Evolutionary conservation across 2,888 invertebrate species (phyloP), one percentile per base, ranked within the genome.

Genomic region (Tinea pellionella): DNA sequence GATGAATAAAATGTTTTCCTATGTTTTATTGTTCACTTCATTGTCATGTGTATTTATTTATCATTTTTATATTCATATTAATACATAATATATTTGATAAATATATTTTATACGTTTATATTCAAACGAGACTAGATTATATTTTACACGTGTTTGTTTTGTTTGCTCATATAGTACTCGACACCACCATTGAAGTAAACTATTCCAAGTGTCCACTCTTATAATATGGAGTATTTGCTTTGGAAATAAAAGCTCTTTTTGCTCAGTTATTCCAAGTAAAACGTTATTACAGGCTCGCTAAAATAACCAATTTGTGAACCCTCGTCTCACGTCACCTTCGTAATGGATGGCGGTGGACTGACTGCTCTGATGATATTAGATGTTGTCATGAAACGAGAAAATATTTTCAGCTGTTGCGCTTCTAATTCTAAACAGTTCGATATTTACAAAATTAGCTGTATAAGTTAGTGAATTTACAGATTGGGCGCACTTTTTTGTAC

Each of bases 301-400:
- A 70, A 72, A 73, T 68, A 71, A 74, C 71, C 72, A 76, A 75
- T 74, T 73, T 70, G 67, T 66, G 68, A 67, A 75, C 73, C 74
- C 74, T 75, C 74, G 71, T 74, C 73, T 69, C 68, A 67, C 71
- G 72, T 74, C 73, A 73, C 64, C 67, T 65, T 57, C 62, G 70
- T 75, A 74, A 74, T 73, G 71, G 73, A 75, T 75, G 71, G 69
- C 67, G 64, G 65, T 65, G 66, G 63, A 65, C 63, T 60, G 65
- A 63, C 67, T 64, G 63, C 62, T 64, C 62, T 62, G 65, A 67
- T 67, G 69, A 69, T 68, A 68, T 65, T 65, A 61, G 62, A 63
- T 62, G 61, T 47, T 59, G 30, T 29, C 32, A 57, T n/a, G 16
- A 47, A 47, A 47, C 47, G 13, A 13, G 6, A 47, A 47, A 47